Base-by-base conservation (phyloP, 2,113 vertebrate species). In the Syrrhaptes paradoxus region DNA sequence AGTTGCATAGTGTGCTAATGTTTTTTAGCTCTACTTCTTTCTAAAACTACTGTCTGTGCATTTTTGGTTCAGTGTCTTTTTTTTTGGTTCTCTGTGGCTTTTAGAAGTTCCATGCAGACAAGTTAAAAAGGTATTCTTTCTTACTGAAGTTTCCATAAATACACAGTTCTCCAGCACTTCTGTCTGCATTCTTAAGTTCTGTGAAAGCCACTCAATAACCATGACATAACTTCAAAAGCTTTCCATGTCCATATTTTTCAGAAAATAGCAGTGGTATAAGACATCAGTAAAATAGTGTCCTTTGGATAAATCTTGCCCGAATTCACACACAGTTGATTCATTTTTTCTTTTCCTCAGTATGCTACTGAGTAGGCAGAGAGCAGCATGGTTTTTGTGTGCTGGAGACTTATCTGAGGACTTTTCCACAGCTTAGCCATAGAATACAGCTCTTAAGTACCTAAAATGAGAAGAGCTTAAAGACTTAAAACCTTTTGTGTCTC, bases 41-140 rank as follows among this genome's bases (percentile, higher is more conserved):
- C 1, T 36, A 8, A 29, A 63, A 67, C 13, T 34, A 5, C 3
- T 52, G 7, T 24, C 24, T 17, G 2, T 26, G 8, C 2, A 0
- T 7, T 34, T 81, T 59, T 41, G n/a, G 9, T 62, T 70, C 6
- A 77, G 17, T 9, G 1, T 45, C 3, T 41, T 3, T 46, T 36
- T 36, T 36, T 38, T 38, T 38, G 38, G 38, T 38, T 38, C 38
- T 38, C 38, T 38, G 26, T 17, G 54, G 12, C 62, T 75, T 29
- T 13, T 11, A 34, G 29, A 75, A 71, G 25, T 49, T 45, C 21
- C 8, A 5, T 9, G 2, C 19, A 54, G 38, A 71, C 18, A 38
- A 63, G 15, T 41, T 48, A 21, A 2, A 77, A 11, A 48, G 7
- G 1, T 70, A 7, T 10, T 45, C 3, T 28, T 81, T 52, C 22